phyloP scores from a whole-genome alignment of 2,888 invertebrate species.

The Trichopoda pennipes region DNA sequence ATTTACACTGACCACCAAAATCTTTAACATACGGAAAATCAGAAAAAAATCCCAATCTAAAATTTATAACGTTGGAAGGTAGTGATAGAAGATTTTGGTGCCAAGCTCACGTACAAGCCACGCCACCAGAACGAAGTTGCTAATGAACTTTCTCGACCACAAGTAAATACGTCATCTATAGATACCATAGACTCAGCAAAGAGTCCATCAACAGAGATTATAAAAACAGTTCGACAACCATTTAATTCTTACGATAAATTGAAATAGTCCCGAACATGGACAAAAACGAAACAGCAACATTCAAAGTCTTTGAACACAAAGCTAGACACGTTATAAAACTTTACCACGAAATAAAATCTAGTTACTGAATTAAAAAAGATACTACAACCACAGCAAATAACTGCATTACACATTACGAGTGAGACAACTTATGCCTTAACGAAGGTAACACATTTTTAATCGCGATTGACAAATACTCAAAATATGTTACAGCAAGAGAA shows the following conservation, averaged over 20 bases:
- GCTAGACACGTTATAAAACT: slow-evolving; percentile 38
- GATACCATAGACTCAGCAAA: slow-evolving; percentile 22
- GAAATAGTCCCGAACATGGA: neutral
- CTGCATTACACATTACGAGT: neutral
- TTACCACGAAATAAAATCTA: neutral
- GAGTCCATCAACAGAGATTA: slow-evolving; percentile 7
- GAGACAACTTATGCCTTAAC: neutral
- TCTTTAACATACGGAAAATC: too few species aligned
- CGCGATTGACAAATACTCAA: slow-evolving; percentile 16
- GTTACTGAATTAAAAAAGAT: too few species aligned
- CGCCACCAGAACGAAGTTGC: too few species aligned
- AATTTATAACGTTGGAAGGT: too few species aligned
- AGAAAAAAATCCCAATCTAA: too few species aligned
- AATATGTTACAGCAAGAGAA: slow-evolving; percentile 6
- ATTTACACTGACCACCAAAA: too few species aligned
- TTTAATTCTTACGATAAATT: slow-evolving; percentile 17
- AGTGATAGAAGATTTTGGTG: too few species aligned
- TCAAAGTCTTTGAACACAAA: too few species aligned
- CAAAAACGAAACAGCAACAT: too few species aligned
- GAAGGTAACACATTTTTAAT: neutral
- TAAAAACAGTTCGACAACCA: slow-evolving; percentile 5
- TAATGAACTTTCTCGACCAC: too few species aligned
- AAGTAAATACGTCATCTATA: slow-evolving; percentile 11
- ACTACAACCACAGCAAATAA: neutral
- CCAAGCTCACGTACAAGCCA: too few species aligned